Evolutionary conservation across 2,888 invertebrate genomes (phyloP).

Genomic region (Baronia brevicornis): DNA sequence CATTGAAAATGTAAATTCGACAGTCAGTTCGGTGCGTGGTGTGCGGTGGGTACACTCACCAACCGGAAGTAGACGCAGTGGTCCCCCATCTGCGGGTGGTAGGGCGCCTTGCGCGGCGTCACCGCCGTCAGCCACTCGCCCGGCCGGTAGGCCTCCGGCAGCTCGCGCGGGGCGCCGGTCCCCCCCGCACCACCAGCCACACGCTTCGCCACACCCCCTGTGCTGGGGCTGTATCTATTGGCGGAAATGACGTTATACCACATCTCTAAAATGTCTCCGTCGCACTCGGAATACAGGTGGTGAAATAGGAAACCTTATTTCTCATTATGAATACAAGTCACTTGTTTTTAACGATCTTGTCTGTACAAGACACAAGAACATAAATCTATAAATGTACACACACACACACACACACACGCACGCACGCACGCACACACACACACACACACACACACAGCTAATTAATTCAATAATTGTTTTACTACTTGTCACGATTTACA

Average conservation of each 20-base stretch:
- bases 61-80: conserved; percentile 86
- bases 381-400: too few relatives aligned
- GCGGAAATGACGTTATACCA: too few relatives aligned
- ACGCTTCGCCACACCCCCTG: conserved; percentile 23
- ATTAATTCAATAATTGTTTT: too few relatives aligned
- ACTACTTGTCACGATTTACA: too few relatives aligned
- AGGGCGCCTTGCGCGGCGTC: conserved; percentile 94
- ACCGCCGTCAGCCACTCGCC: conserved; percentile 96
- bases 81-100: conserved; percentile 96
- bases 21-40: not conserved
- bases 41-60: conserved; percentile 27
- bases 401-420: too few relatives aligned
- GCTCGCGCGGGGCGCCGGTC: conserved; percentile 45
- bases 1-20: too few relatives aligned
- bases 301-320: too few relatives aligned
- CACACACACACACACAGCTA: too few relatives aligned
- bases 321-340: too few relatives aligned
- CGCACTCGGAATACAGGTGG: not conserved
- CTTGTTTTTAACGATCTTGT: too few relatives aligned
- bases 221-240: conserved; percentile 34
- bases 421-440: too few relatives aligned
- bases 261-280: conserved; percentile 2
- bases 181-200: conserved; percentile 7
- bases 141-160: conserved; percentile 87
- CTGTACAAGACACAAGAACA: too few relatives aligned